Evolutionary conservation across 2,113 vertebrate genomes (phyloP), one percentile per base, ranked within the genome.

Genomic region (Pseudonaja textilis): DNA sequence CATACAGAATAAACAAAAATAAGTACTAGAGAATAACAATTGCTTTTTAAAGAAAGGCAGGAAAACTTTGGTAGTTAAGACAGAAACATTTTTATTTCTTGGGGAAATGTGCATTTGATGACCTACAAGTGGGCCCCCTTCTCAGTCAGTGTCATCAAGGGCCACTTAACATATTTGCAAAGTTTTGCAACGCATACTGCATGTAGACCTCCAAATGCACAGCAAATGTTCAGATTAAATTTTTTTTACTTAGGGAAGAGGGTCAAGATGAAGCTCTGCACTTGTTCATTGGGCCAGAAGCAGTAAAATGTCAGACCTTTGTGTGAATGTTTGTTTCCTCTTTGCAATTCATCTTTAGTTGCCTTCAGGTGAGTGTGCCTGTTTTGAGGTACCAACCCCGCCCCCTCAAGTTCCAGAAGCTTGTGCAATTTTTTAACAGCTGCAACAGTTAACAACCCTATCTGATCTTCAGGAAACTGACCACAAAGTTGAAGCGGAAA

Each of bases 61-160:
- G 87, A 90, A 90, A 94, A 86, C 16, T 90, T 34, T 45, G 14
- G 25, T 52, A 22, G 4, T 22, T 90, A 88, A 47, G n/a, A 25
- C 45, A 88, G 69, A 87, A 12, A 1, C 93, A 61, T 92, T 16
- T 14, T 91, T 94, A 92, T 95, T 47, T 54, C 61, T 93, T 64
- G 61, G 50, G 90, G 85, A 87, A 89, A 85, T 45, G 56, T 20
- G 52, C 0, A 14, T 39, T 89, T 93, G 0, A 93, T 91, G 89
- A 89, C 0, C 0, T 0, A 87, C 34, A 92, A 34, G 42, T 50
- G 26, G 12, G 56, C 14, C 22, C 3, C 0, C 4, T 25, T 10
- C n/a, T 64, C 87, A 90, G 5, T 94, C 39, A 89, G 50, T 56
- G 81, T 93, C 88, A 89, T 47, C 57, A 81, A 87, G 11, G 42